These are phyloP conservation scores for Lepidurus apus DNA, from an alignment of 1,140 invertebrate genomes.

Conservation along the genomic window DNA sequence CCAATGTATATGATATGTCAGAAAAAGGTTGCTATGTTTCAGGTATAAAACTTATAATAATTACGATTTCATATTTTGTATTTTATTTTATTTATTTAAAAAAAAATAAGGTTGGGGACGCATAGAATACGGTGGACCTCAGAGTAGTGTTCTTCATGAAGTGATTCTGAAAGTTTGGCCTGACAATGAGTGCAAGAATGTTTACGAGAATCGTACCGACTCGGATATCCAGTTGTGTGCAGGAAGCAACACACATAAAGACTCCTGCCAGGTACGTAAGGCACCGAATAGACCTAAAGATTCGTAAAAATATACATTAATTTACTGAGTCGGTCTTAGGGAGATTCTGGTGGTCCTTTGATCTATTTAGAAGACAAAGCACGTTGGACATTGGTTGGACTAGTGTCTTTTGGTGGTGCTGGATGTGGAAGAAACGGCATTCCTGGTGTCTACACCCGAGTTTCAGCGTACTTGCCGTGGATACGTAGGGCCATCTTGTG, in stretches of 20 bases:
- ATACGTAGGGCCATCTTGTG: too few relatives aligned
- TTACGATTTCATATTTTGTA: too few relatives aligned
- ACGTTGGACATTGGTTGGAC: constrained; percentile 70
- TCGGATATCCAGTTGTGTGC: constrained; percentile 43
- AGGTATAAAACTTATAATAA: too few relatives aligned
- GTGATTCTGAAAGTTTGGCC: constrained; percentile 54
- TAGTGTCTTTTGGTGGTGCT: constrained; percentile 68
- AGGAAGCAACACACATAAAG: constrained; percentile 40
- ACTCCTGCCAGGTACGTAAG: constrained; percentile 43
- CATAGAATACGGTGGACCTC: constrained; percentile 49
- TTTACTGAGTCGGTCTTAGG: constrained; percentile 70
- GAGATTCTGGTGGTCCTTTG: constrained; percentile 53
- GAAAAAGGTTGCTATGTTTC: too few relatives aligned
- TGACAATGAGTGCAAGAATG: constrained; percentile 47
- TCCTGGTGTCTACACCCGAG: constrained; percentile 66
- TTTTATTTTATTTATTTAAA: too few relatives aligned
- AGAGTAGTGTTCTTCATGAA: constrained; percentile 53
- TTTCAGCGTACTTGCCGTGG: constrained; percentile 65
- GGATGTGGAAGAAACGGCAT: constrained; percentile 60
- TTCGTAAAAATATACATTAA: constrained; percentile 33
- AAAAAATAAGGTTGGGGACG: constrained; percentile 58
- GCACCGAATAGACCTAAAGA: neutral
- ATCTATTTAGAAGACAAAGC: constrained; percentile 60
- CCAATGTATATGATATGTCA: too few relatives aligned
- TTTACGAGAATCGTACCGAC: constrained; percentile 33